Percentiles rank a stretch among this genome's conserved stretches.
phyloP scores from a whole-genome alignment of 2,113 vertebrate genomes.

The human region GRCh38 chr3:97321501-97322000 shows the following conservation, averaged over 20 bases:
- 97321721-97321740: conserved; percentile 45
- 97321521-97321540: background rate
- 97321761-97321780: background rate
- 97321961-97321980: background rate
- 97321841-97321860: background rate
- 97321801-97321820: conserved; percentile 1
- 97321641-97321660: background rate
- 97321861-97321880: background rate
- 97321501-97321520: background rate
- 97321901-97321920: background rate
- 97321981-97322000: too few species aligned
- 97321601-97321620: background rate
- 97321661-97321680: background rate
- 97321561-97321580: background rate
- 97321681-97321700: conserved; percentile 2
- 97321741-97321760: conserved; percentile 23
- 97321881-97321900: background rate
- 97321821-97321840: background rate
- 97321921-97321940: background rate
- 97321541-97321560: background rate
- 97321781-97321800: background rate
- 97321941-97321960: background rate
- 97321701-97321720: background rate
- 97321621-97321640: background rate
- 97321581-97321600: background rate